A percentile compares a stretch with the other conserved stretches of the same genome.
Evolutionary conservation across 2,113 vertebrate genomes (phyloP).

Genomic region (Vulpes vulpes): DNA sequence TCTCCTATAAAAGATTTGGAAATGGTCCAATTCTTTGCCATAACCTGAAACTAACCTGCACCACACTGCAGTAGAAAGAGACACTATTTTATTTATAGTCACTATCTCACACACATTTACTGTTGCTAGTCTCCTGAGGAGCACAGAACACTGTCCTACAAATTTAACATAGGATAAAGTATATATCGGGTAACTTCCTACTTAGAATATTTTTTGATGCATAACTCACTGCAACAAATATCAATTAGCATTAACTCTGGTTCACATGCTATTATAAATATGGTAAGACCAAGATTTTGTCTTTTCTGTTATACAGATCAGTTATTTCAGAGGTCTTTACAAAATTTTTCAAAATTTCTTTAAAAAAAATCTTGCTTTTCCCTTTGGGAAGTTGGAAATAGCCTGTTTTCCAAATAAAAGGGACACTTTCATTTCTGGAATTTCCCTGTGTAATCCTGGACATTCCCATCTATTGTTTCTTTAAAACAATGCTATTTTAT

Average conservation of each 20-base stretch:
- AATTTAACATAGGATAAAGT: slow-evolving; percentile 38
- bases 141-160: slow-evolving; percentile 15
- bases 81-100: slow-evolving; percentile 72
- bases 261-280: not conserved
- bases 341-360: not conserved
- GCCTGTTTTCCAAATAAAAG: not conserved
- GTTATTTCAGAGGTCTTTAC: not conserved
- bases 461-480: not conserved
- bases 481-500: not conserved
- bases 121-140: slow-evolving; percentile 63
- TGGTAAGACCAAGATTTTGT: not conserved
- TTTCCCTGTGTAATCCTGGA: not conserved
- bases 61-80: slow-evolving; percentile 49
- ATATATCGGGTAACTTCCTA: not conserved
- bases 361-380: not conserved
- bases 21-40: not conserved
- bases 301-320: not conserved
- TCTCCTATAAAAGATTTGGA: not conserved
- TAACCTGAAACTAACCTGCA: slow-evolving; percentile 31
- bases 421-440: slow-evolving; percentile 26
- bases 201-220: not conserved
- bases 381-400: not conserved
- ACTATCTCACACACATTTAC: slow-evolving; percentile 50
- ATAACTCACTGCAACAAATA: slow-evolving; percentile 16
- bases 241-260: not conserved